phyloP scores from a whole-genome alignment of 2,797 vertebrate species.

The Sternarchorhynchus goeldii region DNA sequence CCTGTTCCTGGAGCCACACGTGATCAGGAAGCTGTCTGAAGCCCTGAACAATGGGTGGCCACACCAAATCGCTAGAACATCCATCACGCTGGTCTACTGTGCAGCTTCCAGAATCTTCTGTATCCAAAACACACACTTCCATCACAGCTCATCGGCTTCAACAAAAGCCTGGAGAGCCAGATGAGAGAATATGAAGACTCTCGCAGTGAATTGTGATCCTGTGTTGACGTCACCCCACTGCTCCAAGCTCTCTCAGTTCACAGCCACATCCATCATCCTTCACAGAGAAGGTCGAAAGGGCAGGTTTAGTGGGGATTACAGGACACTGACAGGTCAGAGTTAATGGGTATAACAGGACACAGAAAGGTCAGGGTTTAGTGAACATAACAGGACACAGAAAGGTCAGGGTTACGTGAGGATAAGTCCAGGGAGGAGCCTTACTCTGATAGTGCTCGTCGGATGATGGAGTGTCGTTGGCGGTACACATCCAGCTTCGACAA shows the following conservation, averaged over 20 bases:
- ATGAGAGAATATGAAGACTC: constrained; percentile 34
- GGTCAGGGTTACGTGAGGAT: background rate
- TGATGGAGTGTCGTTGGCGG: constrained; percentile 95
- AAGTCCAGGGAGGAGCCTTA: constrained; percentile 72
- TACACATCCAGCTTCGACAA: constrained; percentile 94
- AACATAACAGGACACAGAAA: background rate
- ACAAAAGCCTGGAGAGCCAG: constrained; percentile 33
- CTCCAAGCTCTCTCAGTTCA: background rate
- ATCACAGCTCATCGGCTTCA: constrained; percentile 30
- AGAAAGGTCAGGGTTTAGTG: background rate
- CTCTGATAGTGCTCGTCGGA: constrained; percentile 90
- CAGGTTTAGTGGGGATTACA: background rate
- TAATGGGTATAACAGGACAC: background rate
- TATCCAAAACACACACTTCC: constrained; percentile 58
- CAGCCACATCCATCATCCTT: constrained; percentile 17
- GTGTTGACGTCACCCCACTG: constrained; percentile 3
- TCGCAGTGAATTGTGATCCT: constrained; percentile 23
- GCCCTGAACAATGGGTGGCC: constrained; percentile 50
- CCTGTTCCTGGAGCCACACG: constrained; percentile 43
- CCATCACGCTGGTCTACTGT: constrained; percentile 48
- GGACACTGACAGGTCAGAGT: background rate
- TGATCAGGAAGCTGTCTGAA: constrained; percentile 50
- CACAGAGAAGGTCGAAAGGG: background rate
- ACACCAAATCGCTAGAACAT: constrained; percentile 40
- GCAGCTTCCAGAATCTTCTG: constrained; percentile 11